Conservation (phyloP, 2,113 vertebrate genomes). For the Ondatra zibethicus region DNA sequence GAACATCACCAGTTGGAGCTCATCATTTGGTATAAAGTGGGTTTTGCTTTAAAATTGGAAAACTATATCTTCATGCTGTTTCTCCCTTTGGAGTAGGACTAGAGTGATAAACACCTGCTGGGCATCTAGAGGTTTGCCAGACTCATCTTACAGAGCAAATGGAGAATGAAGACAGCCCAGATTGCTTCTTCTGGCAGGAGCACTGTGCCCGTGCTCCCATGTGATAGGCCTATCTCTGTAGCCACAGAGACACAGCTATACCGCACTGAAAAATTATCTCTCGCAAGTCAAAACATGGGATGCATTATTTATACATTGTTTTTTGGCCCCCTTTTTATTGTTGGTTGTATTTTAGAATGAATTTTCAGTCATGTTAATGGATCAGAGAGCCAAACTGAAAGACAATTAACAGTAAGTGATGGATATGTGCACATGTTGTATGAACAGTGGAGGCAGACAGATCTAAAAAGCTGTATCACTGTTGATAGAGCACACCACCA, state of each 20-base stretch:
- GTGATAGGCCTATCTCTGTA: constrained; percentile 26
- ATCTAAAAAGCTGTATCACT: neutral
- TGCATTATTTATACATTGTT: constrained; percentile 10
- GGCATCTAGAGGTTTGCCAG: constrained; percentile 62
- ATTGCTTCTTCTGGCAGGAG: constrained; percentile 58
- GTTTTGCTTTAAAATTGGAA: constrained; percentile 73
- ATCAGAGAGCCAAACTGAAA: neutral
- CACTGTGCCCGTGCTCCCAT: neutral
- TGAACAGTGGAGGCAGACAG: neutral
- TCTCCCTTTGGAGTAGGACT: constrained; percentile 43
- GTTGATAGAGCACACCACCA: neutral
- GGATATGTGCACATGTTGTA: neutral
- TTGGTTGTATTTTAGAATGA: neutral
- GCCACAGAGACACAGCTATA: neutral
- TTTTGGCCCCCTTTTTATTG: neutral
- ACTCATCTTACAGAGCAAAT: constrained; percentile 54
- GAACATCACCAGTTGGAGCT: constrained; percentile 31
- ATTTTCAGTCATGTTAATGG: neutral
- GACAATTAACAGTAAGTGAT: neutral
- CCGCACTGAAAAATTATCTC: constrained; percentile 12
- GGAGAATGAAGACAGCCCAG: constrained; percentile 44
- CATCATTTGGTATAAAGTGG: constrained; percentile 38
- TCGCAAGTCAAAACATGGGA: neutral
- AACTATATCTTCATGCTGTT: constrained; percentile 6
- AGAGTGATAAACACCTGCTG: constrained; percentile 70